Evolutionary conservation across 2,797 vertebrate genomes (phyloP).

Genomic region (Sciaenops ocellatus): DNA sequence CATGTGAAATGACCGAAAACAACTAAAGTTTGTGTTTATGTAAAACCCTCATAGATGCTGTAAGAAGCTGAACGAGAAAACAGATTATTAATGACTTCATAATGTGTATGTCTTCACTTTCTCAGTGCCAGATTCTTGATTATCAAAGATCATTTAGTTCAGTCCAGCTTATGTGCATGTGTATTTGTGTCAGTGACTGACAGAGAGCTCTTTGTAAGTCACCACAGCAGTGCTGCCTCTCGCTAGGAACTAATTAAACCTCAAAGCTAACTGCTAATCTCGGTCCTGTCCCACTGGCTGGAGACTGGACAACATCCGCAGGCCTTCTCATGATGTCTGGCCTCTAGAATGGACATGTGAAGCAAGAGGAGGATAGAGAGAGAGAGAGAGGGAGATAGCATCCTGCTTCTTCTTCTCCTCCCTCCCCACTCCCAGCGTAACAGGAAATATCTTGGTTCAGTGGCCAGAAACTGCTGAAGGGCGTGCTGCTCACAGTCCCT

Average conservation of each 20-base stretch:
- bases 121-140: neutral
- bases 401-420: slow-evolving; percentile 31
- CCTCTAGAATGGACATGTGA: slow-evolving; percentile 46
- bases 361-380: slow-evolving; percentile 19
- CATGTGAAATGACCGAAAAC: neutral
- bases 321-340: slow-evolving; percentile 26
- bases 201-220: neutral
- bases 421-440: slow-evolving; percentile 39
- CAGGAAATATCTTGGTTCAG: slow-evolving; percentile 65
- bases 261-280: slow-evolving; percentile 42
- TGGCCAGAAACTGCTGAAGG: slow-evolving; percentile 66
- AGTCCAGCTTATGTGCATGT: neutral
- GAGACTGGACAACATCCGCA: slow-evolving; percentile 31
- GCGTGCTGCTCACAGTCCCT: slow-evolving; percentile 56
- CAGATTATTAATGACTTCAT: neutral
- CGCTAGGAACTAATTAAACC: slow-evolving; percentile 32
- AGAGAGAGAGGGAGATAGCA: slow-evolving; percentile 24
- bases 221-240: slow-evolving; percentile 10
- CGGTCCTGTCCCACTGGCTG: slow-evolving; percentile 22
- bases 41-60: neutral
- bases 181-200: neutral
- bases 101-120: neutral
- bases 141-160: neutral
- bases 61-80: neutral
- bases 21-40: neutral